phyloP scores from a whole-genome alignment of 2,113 vertebrate genomes.

The Hylia prasina region DNA sequence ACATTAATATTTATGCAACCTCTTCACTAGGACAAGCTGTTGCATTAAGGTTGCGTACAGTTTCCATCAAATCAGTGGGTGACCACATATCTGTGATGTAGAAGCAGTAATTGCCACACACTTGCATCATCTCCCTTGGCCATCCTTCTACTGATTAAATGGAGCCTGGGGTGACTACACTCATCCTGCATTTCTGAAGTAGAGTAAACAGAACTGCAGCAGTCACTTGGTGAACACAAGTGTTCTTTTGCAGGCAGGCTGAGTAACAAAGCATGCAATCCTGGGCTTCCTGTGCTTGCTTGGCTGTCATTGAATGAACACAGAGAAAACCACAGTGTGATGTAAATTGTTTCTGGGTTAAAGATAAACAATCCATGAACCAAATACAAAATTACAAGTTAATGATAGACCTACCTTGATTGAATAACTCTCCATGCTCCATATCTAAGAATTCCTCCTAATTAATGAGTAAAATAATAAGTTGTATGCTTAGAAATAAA shows the following conservation, averaged over 20 bases:
- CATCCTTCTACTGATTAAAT: background rate
- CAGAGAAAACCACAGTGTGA: background rate
- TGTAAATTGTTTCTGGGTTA: background rate
- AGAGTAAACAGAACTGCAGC: background rate
- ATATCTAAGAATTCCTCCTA: background rate
- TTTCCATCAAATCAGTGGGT: background rate
- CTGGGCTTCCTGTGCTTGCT: background rate
- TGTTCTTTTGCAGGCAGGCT: background rate
- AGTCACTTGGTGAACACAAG: background rate
- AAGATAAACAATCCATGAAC: background rate
- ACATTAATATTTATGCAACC: background rate
- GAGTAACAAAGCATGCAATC: background rate
- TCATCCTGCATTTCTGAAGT: background rate
- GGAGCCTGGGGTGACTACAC: background rate
- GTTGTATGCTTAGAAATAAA: background rate
- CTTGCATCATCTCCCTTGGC: background rate
- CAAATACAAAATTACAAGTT: background rate
- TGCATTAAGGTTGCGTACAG: fast-evolving
- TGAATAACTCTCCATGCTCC: background rate
- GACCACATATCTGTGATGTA: background rate
- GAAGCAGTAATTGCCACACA: background rate
- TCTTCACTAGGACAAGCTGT: background rate
- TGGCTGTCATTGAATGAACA: background rate
- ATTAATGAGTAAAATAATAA: background rate
- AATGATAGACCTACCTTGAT: background rate